Conservation (phyloP, 1,140 invertebrate genomes). For the Vanessa tameamea region DNA sequence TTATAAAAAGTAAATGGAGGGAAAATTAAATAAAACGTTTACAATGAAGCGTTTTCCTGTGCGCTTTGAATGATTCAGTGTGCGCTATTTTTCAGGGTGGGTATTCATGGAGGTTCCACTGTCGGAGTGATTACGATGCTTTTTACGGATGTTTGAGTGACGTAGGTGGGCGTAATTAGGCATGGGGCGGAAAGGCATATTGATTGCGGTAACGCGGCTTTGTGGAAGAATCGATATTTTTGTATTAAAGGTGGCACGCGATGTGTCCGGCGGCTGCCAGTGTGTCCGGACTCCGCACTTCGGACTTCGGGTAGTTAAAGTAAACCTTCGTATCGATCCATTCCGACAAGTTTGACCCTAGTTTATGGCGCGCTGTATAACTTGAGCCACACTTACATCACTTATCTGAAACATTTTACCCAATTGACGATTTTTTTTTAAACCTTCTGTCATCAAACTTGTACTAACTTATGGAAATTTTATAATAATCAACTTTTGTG, state of each 20-base stretch:
- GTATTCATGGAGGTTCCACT: slow-evolving; percentile 51
- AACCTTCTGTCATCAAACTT: slow-evolving; percentile 34
- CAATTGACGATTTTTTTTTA: slow-evolving; percentile 39
- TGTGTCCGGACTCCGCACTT: slow-evolving; percentile 47
- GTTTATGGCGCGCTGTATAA: slow-evolving; percentile 68
- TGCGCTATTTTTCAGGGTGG: slow-evolving; percentile 72
- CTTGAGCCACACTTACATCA: slow-evolving; percentile 56
- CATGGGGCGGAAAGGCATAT: slow-evolving; percentile 79
- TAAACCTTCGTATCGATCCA: slow-evolving; percentile 72
- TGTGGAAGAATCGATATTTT: slow-evolving; percentile 80
- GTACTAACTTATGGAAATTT: not conserved
- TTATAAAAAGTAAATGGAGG: slow-evolving; percentile 81
- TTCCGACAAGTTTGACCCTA: slow-evolving; percentile 67
- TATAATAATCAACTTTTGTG: too few species aligned
- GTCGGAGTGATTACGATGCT: slow-evolving; percentile 62
- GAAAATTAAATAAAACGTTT: slow-evolving; percentile 81
- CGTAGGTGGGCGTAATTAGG: slow-evolving; percentile 79
- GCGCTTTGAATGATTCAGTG: slow-evolving; percentile 77
- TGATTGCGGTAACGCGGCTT: slow-evolving; percentile 79
- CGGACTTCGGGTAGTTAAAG: slow-evolving; percentile 50
- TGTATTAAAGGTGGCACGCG: slow-evolving; percentile 78
- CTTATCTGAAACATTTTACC: slow-evolving; percentile 25
- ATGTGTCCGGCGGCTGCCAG: slow-evolving; percentile 62
- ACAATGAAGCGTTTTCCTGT: slow-evolving; percentile 80
- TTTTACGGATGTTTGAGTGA: slow-evolving; percentile 77